phyloP scores from a whole-genome alignment of 2,113 vertebrate species.

The Syngnathus scovelli region DNA sequence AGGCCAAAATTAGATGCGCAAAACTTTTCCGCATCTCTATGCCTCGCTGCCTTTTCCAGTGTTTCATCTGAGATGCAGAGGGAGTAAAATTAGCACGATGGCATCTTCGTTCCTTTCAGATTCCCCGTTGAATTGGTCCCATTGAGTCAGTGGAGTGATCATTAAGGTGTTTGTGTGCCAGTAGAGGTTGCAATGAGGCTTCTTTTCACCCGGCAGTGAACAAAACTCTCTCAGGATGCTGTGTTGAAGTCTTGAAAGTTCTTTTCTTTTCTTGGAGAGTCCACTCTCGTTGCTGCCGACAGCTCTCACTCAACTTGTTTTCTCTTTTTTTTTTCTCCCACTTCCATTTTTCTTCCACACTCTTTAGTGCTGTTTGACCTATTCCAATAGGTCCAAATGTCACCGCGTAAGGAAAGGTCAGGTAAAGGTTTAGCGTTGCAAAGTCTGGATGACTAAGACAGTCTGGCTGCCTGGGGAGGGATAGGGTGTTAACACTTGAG shows the following conservation, averaged over 20 bases:
- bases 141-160: constrained; percentile 25
- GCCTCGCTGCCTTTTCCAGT: constrained; percentile 38
- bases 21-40: constrained; percentile 52
- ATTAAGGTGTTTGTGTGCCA: constrained; percentile 39
- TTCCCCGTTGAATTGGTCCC: constrained; percentile 46
- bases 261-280: too few relatives aligned
- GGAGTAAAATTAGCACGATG: constrained; percentile 58
- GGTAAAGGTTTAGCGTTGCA: constrained; percentile 52
- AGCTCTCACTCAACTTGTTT: constrained; percentile 1
- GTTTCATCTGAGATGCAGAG: constrained; percentile 55
- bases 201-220: neutral
- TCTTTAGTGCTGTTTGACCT: constrained; percentile 61
- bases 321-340: neutral
- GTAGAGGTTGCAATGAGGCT: constrained; percentile 20
- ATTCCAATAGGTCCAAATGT: constrained; percentile 56
- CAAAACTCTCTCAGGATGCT: neutral
- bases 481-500: constrained; percentile 23
- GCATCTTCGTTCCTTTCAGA: constrained; percentile 42
- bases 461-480: constrained; percentile 34
- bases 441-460: constrained; percentile 32
- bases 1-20: constrained; percentile 19
- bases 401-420: constrained; percentile 60
- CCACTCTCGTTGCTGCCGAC: neutral
- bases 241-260: neutral
- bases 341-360: constrained; percentile 15